Conservation (phyloP, 2,888 invertebrate species). For the Microctonus hyperodae region DNA sequence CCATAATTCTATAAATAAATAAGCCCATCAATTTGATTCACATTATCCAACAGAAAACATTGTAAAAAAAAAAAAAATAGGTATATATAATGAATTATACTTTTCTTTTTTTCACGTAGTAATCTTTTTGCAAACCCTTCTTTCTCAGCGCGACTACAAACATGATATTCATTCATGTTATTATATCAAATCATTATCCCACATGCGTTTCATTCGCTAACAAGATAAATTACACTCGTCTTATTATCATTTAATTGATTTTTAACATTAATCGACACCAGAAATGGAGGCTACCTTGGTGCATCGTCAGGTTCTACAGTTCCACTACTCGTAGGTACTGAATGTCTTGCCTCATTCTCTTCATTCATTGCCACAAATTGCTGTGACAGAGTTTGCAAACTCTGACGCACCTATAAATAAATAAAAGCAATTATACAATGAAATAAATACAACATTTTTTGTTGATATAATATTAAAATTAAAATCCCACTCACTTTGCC, state of each 20-base stretch:
- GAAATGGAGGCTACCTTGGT: constrained; percentile 56
- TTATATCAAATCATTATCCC: constrained; percentile 24
- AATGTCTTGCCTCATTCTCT: constrained; percentile 43
- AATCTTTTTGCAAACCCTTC: neutral
- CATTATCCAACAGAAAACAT: neutral
- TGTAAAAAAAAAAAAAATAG: constrained; percentile 12
- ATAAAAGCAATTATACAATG: constrained; percentile 44
- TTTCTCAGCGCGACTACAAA: neutral
- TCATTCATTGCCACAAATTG: constrained; percentile 59
- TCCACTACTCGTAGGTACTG: constrained; percentile 40
- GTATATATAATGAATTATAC: too few species aligned
- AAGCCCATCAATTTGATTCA: neutral
- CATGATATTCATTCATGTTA: constrained; percentile 14
- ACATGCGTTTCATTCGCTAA: constrained; percentile 53
- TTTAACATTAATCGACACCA: constrained; percentile 37
- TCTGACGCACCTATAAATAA: constrained; percentile 74
- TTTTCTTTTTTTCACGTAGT: constrained; percentile 6
- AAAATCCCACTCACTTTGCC: constrained; percentile 70
- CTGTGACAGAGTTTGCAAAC: constrained; percentile 79
- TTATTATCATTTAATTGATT: constrained; percentile 50
- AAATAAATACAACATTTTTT: too few species aligned
- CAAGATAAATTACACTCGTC: constrained; percentile 52
- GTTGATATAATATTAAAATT: constrained; percentile 6
- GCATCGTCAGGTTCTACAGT: constrained; percentile 52
- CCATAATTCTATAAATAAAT: neutral